Conservation (phyloP, 2,888 invertebrate species). For the Melieria crassipennis region DNA sequence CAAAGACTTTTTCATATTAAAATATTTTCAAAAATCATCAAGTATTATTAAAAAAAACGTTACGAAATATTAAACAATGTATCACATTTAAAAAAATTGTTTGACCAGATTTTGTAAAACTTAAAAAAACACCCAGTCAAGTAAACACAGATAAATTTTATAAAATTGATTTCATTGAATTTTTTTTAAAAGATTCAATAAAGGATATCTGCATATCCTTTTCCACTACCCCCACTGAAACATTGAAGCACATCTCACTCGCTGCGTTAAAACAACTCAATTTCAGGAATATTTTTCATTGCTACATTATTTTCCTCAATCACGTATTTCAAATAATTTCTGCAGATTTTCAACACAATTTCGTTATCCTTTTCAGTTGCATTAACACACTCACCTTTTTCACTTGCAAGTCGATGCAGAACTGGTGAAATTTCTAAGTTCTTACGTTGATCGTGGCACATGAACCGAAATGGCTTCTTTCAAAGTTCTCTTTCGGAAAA, state of each 20-base stretch:
- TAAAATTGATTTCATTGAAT: not conserved
- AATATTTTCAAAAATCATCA: too few species aligned
- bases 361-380: not conserved
- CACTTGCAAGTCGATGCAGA: slow-evolving; percentile 42
- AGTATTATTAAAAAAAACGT: too few species aligned
- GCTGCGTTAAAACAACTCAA: too few species aligned
- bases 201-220: too few species aligned
- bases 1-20: too few species aligned
- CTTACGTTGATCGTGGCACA: too few species aligned
- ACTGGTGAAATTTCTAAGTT: not conserved
- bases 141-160: too few species aligned
- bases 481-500: too few species aligned
- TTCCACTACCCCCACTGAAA: too few species aligned
- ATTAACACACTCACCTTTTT: slow-evolving; percentile 51
- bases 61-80: too few species aligned
- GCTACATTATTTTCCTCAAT: slow-evolving; percentile 2
- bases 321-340: not conserved
- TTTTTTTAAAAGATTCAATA: not conserved
- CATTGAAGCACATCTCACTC: too few species aligned
- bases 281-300: not conserved
- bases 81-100: not conserved
- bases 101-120: slow-evolving; percentile 3
- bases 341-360: not conserved
- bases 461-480: too few species aligned
- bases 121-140: not conserved